A percentile compares a stretch with the other conserved stretches of the same genome.
These are phyloP conservation scores for Hypselothyrea guttata DNA, from an alignment of 2,888 invertebrate genomes.

Conservation along the genomic window DNA sequence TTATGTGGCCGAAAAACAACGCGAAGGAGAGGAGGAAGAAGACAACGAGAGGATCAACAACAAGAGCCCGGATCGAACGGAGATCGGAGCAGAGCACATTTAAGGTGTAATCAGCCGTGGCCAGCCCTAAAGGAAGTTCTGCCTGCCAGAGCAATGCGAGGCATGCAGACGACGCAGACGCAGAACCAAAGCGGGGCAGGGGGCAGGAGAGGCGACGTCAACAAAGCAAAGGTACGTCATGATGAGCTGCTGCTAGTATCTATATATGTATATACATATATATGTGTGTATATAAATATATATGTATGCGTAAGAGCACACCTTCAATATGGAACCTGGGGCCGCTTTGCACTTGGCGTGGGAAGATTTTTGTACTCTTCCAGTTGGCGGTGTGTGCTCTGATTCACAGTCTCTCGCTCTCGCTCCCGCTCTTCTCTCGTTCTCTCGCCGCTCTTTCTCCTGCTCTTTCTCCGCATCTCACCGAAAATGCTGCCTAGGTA, in stretches of 20 bases:
- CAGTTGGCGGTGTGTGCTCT: constrained; percentile 54
- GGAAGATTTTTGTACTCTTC: constrained; percentile 80
- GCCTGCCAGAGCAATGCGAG: constrained; percentile 62
- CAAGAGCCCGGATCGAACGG: constrained; percentile 1
- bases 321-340: constrained; percentile 55
- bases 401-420: constrained; percentile 60
- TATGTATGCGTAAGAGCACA: constrained; percentile 61
- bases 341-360: constrained; percentile 79
- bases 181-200: constrained; percentile 13
- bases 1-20: constrained; percentile 62
- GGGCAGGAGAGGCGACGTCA: constrained; percentile 48
- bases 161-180: constrained; percentile 61
- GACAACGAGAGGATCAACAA: constrained; percentile 19
- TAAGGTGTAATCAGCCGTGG: constrained; percentile 73
- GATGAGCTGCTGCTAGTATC: constrained; percentile 45
- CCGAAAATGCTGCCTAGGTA: constrained; percentile 53
- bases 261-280: constrained; percentile 25
- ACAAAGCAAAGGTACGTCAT: constrained; percentile 51
- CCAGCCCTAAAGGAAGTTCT: constrained; percentile 68
- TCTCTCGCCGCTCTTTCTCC: neutral
- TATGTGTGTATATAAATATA: constrained; percentile 29
- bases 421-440: constrained; percentile 13
- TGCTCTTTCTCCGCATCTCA: neutral
- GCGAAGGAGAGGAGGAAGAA: too few relatives aligned
- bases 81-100: constrained; percentile 50